These are phyloP conservation scores for Dendrocincla fuliginosa DNA, from an alignment of 2,797 vertebrate species.

Conservation along the genomic window DNA sequence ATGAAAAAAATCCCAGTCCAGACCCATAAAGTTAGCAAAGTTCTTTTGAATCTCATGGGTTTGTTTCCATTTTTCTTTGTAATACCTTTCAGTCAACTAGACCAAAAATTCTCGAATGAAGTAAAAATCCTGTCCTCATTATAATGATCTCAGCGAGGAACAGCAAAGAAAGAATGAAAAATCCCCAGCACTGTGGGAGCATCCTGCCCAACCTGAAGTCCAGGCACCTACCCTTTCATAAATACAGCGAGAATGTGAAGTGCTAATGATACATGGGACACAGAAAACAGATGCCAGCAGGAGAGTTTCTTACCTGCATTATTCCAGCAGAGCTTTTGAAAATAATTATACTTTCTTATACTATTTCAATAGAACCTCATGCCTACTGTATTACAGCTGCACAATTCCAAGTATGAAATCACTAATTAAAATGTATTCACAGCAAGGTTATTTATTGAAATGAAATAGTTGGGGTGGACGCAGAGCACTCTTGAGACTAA, in stretches of 20 bases:
- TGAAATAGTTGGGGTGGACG: slow-evolving; percentile 7
- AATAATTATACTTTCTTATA: slow-evolving; percentile 51
- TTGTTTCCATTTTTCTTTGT: not conserved
- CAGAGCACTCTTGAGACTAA: not conserved
- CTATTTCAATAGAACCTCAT: slow-evolving; percentile 26
- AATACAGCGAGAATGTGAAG: not conserved
- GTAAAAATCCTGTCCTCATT: not conserved
- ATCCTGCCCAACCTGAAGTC: not conserved
- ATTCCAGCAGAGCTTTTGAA: slow-evolving; percentile 43
- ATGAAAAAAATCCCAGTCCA: not conserved
- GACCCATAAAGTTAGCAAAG: not conserved
- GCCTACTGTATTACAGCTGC: slow-evolving; percentile 32
- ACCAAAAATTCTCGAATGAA: not conserved
- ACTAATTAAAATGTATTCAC: slow-evolving; percentile 66
- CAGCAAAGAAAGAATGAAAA: not conserved
- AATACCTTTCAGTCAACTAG: not conserved
- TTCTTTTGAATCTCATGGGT: not conserved
- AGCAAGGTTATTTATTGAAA: slow-evolving; percentile 34
- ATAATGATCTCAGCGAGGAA: not conserved
- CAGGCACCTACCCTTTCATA: slow-evolving; percentile 3
- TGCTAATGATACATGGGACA: slow-evolving; percentile 16
- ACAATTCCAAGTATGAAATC: slow-evolving; percentile 31
- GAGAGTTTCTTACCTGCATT: slow-evolving; percentile 18
- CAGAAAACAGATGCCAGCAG: slow-evolving; percentile 38
- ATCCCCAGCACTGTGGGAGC: not conserved